A percentile compares a stretch with the other conserved stretches of the same genome.
Evolutionary conservation across 2,797 vertebrate species (phyloP).

Genomic region (Urosaurus nigricauda): DNA sequence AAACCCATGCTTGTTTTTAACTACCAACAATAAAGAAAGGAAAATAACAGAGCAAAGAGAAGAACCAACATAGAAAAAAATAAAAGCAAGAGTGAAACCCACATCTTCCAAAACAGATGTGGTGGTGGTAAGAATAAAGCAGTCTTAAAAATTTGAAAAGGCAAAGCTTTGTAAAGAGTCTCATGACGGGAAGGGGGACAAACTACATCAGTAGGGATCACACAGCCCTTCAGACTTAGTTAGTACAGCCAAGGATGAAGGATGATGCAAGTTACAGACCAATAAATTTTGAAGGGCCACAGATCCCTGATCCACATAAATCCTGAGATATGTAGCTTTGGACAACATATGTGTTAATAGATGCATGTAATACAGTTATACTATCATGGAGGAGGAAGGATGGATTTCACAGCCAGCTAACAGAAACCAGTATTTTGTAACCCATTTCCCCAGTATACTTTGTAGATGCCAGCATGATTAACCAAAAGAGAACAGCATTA

Average conservation of each 20-base stretch:
- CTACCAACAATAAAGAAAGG: neutral
- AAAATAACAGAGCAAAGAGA: neutral
- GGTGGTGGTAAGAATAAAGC: neutral
- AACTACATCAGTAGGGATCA: too few species aligned
- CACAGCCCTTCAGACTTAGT: too few species aligned
- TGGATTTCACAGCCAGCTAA: neutral
- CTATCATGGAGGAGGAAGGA: neutral
- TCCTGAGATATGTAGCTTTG: neutral
- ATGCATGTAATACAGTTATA: neutral
- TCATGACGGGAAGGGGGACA: neutral
- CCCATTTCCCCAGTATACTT: neutral
- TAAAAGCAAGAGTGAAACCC: neutral
- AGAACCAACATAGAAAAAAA: neutral
- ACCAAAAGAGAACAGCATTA: neutral
- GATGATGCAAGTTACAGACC: too few species aligned
- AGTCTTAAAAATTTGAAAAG: neutral
- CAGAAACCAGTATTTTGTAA: neutral
- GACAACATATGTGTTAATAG: neutral
- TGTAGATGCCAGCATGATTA: neutral
- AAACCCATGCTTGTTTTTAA: neutral
- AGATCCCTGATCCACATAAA: neutral
- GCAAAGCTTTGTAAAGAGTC: neutral
- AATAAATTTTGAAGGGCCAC: too few species aligned
- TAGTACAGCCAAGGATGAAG: too few species aligned
- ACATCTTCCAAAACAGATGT: neutral